Percentiles rank a stretch among this genome's conserved stretches.
Evolutionary conservation across 2,888 invertebrate species (phyloP).

Genomic region (Nebria salina): DNA sequence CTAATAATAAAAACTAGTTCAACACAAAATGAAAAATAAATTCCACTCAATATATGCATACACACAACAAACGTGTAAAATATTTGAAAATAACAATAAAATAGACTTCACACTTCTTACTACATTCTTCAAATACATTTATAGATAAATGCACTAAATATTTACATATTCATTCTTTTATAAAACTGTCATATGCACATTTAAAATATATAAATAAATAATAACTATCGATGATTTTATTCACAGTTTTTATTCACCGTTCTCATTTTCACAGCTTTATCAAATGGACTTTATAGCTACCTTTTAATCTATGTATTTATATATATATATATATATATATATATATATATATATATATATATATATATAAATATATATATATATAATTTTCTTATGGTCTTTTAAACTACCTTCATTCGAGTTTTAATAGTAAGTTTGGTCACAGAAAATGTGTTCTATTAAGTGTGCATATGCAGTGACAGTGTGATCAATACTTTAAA

Average conservation of each 20-base stretch:
- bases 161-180: conserved; percentile 18
- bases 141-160: conserved; percentile 34
- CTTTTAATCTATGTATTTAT: neutral
- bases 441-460: neutral
- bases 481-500: neutral
- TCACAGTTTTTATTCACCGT: neutral
- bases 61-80: conserved; percentile 34
- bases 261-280: conserved; percentile 14
- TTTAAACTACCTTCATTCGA: conserved; percentile 13
- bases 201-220: conserved; percentile 2
- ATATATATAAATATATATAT: conserved; percentile 4
- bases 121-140: conserved; percentile 28
- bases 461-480: conserved; percentile 26
- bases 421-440: conserved; percentile 23
- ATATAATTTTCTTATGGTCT: neutral
- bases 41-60: conserved; percentile 13
- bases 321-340: conserved; percentile 4
- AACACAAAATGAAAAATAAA: conserved; percentile 6
- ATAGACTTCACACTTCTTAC: conserved; percentile 12
- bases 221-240: neutral
- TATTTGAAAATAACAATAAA: conserved; percentile 31
- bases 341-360: neutral
- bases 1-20: conserved; percentile 27
- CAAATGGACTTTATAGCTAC: conserved; percentile 26
- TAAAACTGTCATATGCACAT: conserved; percentile 26